Evolutionary conservation across 2,888 invertebrate genomes (phyloP), one percentile per base, ranked within the genome.

Genomic region (Osmoderma eremita): DNA sequence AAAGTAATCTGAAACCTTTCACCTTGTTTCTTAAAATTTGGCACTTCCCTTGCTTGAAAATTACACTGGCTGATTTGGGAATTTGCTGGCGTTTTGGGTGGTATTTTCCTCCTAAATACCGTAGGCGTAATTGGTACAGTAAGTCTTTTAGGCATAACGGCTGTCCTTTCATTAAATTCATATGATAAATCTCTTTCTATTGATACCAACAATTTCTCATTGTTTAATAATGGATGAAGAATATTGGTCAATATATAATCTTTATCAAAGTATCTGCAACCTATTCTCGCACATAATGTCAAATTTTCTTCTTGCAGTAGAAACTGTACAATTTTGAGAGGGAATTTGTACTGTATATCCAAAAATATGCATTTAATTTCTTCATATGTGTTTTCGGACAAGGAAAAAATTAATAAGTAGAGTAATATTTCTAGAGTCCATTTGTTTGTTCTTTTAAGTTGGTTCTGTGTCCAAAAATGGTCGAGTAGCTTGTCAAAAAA

Each of bases 181-280:
- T 70, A 53, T 45, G 17, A 50, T 22, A 74, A 58, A 6, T 67
- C 61, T 13, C 69, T 63, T 41, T 70, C 67, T 12, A 78, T 24
- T 5, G 65, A 65, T 48, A 71, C 42, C 12, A 81, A 68, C 8
- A 75, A 53, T 17, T 72, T 54, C 12, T 63, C 65, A 69, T 80
- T 81, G 12, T 78, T 75, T 72, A 85, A 79, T 24, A 88, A 77
- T 1, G 87, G 86, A 42, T 77, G 75, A 18, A 86, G 79, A 51
- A 88, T 84, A 69, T 83, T 83, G 41, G 85, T 81, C 2, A 86
- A 79, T 18, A 86, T 82, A 72, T 83, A 87, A 30, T 78, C 81
- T 45, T 83, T 83, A 67, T 86, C 87, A 72, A 86, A 88, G 72
- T 80, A 75, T 45, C 76, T 72, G 72, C 84, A 83, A 30, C 84